Evolutionary conservation across 2,113 vertebrate species (phyloP).

Genomic region (Okapia johnstoni): DNA sequence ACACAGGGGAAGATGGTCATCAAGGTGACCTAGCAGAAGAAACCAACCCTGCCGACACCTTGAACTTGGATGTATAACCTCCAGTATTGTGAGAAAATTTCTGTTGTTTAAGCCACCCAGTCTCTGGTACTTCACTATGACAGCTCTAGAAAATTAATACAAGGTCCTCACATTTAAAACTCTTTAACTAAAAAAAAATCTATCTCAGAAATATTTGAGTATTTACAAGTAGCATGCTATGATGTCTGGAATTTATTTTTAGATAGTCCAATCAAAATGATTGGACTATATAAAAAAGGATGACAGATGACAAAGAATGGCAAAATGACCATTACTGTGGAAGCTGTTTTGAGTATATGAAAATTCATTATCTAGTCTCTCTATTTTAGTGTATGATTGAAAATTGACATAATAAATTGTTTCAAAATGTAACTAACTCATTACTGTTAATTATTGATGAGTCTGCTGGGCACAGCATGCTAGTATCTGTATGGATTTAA

Average conservation of each 20-base stretch:
- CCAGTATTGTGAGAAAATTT: not conserved
- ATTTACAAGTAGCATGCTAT: not conserved
- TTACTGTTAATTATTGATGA: slow-evolving; percentile 44
- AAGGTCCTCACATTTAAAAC: not conserved
- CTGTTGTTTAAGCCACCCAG: not conserved
- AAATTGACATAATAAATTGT: slow-evolving; percentile 41
- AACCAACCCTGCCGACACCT: not conserved
- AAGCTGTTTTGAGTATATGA: not conserved
- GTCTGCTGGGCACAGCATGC: not conserved
- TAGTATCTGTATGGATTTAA: slow-evolving; percentile 20
- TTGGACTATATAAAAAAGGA: not conserved
- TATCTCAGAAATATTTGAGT: not conserved
- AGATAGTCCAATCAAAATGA: not conserved
- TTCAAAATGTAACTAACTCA: slow-evolving; percentile 31
- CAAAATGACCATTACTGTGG: not conserved
- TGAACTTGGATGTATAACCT: not conserved
- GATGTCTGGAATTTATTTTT: not conserved
- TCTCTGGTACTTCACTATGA: not conserved
- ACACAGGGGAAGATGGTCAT: not conserved
- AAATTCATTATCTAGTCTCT: not conserved
- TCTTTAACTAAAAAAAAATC: not conserved
- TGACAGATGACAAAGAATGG: not conserved
- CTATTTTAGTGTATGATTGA: not conserved
- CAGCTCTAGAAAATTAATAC: not conserved
- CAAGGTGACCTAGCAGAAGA: not conserved